A percentile compares a stretch with the other conserved stretches of the same genome.
phyloP scores from a whole-genome alignment of 35 echinoderm and acorn worm species.

The Lytechinus variegatus region DNA sequence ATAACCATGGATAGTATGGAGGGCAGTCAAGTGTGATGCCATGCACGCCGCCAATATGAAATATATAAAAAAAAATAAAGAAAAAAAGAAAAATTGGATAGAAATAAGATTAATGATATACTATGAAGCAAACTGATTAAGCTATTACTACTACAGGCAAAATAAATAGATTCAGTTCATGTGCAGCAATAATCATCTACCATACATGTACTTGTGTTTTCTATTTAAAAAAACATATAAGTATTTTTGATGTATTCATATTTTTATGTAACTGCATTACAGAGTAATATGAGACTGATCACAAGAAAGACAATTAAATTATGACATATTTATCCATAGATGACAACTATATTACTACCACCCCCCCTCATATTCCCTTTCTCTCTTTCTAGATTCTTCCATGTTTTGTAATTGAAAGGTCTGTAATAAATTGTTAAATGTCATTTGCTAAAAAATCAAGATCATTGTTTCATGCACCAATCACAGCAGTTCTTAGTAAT shows the following conservation, averaged over 20 bases:
- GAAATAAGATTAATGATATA: background rate
- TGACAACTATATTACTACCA: too few species aligned
- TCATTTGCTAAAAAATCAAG: too few species aligned
- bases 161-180: background rate
- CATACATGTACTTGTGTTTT: too few species aligned
- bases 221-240: too few species aligned
- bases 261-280: background rate
- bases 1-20: background rate
- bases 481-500: too few species aligned
- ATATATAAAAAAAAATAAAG: background rate
- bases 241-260: background rate
- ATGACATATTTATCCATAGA: background rate
- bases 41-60: slow-evolving; percentile 24
- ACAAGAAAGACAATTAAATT: background rate
- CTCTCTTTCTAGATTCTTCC: too few species aligned
- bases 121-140: background rate
- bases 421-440: too few species aligned
- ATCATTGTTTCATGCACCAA: too few species aligned
- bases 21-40: slow-evolving; percentile 7
- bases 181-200: background rate
- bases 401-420: too few species aligned
- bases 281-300: background rate
- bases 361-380: too few species aligned
- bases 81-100: background rate
- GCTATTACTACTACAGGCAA: background rate